A percentile compares a stretch with the other conserved stretches of the same genome.
These are phyloP conservation scores for Drosophila oshimai DNA, from an alignment of 1,140 invertebrate species.

Conservation along the genomic window DNA sequence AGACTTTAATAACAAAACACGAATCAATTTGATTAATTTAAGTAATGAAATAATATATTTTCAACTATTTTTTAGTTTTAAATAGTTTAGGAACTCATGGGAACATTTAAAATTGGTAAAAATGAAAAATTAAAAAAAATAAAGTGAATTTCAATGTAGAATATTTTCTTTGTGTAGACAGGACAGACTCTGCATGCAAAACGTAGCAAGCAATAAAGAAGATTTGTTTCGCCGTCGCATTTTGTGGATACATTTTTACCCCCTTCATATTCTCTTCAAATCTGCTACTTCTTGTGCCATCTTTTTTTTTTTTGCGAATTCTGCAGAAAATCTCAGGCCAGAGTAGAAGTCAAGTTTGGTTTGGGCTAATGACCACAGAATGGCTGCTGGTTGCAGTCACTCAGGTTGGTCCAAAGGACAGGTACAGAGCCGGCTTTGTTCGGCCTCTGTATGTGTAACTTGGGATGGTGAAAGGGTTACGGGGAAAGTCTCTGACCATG, in stretches of 20 bases:
- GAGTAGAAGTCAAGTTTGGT: constrained; percentile 72
- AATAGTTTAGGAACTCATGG: no score
- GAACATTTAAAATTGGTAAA: no score
- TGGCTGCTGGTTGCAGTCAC: constrained; percentile 72
- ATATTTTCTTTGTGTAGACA: background rate
- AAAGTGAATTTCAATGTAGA: no score
- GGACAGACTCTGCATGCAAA: constrained; percentile 52
- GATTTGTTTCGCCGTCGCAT: constrained; percentile 74
- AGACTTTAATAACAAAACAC: no score
- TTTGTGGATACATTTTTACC: constrained; percentile 59
- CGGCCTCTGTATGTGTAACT: constrained; percentile 22
- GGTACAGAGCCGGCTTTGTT: constrained; percentile 17
- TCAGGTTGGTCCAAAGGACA: constrained; percentile 12
- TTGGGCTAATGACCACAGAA: constrained; percentile 79
- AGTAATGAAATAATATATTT: no score
- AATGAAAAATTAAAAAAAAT: no score
- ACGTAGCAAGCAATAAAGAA: constrained; percentile 77
- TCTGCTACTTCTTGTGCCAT: background rate
- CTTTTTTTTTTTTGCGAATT: constrained; percentile 59
- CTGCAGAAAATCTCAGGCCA: constrained; percentile 64
- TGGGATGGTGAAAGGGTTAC: background rate
- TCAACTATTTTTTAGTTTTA: no score
- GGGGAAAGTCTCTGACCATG: background rate
- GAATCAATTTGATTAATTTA: no score
- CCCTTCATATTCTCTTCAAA: constrained; percentile 27